Evolutionary conservation across 2,888 invertebrate species (phyloP), one percentile per base, ranked within the genome.

Genomic region (Norana najaformis): DNA sequence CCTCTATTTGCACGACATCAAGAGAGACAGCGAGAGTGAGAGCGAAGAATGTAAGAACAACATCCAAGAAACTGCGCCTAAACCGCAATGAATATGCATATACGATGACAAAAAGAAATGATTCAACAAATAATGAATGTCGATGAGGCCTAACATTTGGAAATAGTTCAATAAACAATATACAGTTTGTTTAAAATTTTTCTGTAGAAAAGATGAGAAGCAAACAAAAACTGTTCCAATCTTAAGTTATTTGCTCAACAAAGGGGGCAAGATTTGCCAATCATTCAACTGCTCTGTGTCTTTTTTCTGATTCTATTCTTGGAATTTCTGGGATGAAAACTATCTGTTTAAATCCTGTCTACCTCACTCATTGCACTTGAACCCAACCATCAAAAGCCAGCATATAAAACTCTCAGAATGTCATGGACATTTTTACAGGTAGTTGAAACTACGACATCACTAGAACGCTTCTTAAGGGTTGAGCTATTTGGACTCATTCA

Each of bases 1-100:
- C 69, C n/a, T 69, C 69, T 69, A 69, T 69, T 69, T n/a, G 69
- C 69, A 69, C 69, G 69, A 69, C 69, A 69, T 69, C 69, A n/a
- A 69, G 30, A 69, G 69, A 69, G 69, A 69, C 69, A n/a, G 69
- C 30, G 30, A 69, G 69, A 69, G 69, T 8, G 69, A 69, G 69
- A 69, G 69, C 11, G 69, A 69, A 69, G 69, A 69, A 69, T 69
- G 69, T 69, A 69, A 69, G 69, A 69, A 69, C 69, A 69, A 69
- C 69, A 69, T 69, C 69, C 69, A 69, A 4, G n/a, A 69, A 69
- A 69, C 47, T 69, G 69, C n/a, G 69, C n/a, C 69, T 69, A 69
- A 69, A 69, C 69, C 69, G 69, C 69, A 69, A 30, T n/a, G 8
- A 69, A 69, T n/a, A 69, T 69, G n/a, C 47, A 47, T 47, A 47